Evolutionary conservation across 2,888 invertebrate genomes (phyloP), one percentile per base, ranked within the genome.

Genomic region (Pedicia rivosa): DNA sequence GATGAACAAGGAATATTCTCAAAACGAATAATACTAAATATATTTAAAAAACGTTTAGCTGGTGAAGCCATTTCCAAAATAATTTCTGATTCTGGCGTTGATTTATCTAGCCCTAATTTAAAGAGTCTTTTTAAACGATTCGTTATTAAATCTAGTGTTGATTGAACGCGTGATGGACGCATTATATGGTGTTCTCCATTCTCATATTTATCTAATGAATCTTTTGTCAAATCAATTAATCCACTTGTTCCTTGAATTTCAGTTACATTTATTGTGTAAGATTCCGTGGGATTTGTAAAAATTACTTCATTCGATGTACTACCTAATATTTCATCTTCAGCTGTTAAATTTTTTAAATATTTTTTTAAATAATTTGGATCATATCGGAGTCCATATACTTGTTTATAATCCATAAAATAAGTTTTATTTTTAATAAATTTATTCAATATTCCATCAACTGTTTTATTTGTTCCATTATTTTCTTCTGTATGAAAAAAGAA

Each of bases 21-120:
- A 51, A 81, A 79, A 50, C 76, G 67, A 5, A 81, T 68, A 7
- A 80, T 69, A 42, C 78, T 72, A 47, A 80, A 78, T 7, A 81
- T 62, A 51, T 74, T 77, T 30, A 80, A 60, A 49, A 80, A 72
- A 26, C 66, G 55, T 44, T 57, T 57, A 27, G 27, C 35, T 7
- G 36, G 17, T 26, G 25, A 9, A 10, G 27, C 14, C 13, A 24
- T 17, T 13, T 20, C 27, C 16, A 27, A 17, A 8, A 26, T 17
- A 7, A 36, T 28, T 28, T 32, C 13, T 20, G 32, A 20, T 20
- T 32, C 32, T 5, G 13, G 19, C 9, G 32, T 20, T 8, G 5
- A 20, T 9, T 32, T 32, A 7, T 8, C 32, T 10, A 32, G 22
- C 8, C 32, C 48, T 0, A 52, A 50, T 10, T 56, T 55, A 28